Evolutionary conservation across 2,797 vertebrate species (phyloP).

Genomic region (Tadarida brasiliensis): DNA sequence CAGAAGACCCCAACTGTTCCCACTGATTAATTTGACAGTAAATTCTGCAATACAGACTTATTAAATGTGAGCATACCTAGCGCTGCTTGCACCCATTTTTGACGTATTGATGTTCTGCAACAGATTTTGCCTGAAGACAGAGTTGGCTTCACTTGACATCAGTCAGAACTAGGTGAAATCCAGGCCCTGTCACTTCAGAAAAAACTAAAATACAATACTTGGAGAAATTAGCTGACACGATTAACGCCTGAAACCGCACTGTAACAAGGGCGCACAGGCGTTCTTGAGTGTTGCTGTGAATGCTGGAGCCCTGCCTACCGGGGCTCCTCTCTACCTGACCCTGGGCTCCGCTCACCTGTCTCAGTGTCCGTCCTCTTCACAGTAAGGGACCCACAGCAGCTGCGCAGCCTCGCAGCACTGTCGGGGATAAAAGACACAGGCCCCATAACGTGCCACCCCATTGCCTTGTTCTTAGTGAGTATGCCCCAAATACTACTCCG

Average conservation of each 20-base stretch:
- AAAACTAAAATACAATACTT: background rate
- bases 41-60: background rate
- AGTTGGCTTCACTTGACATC: background rate
- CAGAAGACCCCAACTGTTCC: background rate
- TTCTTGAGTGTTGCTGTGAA: background rate
- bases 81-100: background rate
- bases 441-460: accelerated
- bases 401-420: background rate
- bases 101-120: background rate
- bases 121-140: background rate
- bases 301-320: too few relatives aligned
- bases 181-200: background rate
- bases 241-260: too few relatives aligned
- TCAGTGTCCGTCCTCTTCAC: background rate
- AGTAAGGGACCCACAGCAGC: accelerated
- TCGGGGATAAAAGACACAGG: background rate
- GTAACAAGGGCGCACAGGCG: too few relatives aligned
- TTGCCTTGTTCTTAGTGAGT: background rate
- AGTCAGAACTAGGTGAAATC: background rate
- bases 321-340: background rate
- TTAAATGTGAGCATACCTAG: background rate
- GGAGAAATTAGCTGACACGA: background rate
- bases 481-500: accelerated
- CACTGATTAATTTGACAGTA: background rate
- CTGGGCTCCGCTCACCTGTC: background rate